Evolutionary conservation across 1,140 invertebrate species (phyloP), one percentile per base, ranked within the genome.

Genomic region (Drosophila orena): DNA sequence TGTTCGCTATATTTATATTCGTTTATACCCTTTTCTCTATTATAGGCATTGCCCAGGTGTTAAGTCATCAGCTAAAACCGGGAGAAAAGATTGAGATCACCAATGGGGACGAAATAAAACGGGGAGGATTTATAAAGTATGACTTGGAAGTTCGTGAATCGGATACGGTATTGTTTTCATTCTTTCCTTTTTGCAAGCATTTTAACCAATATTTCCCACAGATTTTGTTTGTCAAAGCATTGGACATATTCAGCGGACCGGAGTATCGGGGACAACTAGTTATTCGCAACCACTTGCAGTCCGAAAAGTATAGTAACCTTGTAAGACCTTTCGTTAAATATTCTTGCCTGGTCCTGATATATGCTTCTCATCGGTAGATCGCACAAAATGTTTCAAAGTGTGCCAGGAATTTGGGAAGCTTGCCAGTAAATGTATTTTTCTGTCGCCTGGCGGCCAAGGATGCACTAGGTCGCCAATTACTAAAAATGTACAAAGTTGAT

Each of bases 71-170:
- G 22, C 74, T 77, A 6, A 92, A 89, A 54, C 59, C 77, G 55
- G 83, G 80, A 52, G 91, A 92, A 60, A 92, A 91, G 77, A 73
- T 92, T 22, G 52, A 75, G 27, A 85, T 92, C 27, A 81, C 78
- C 15, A 91, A 72, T 58, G 91, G 91, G 35, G 80, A 89, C 66
- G 77, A 79, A 37, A 57, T 60, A 37, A 74, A 66, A 24, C 61
- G 44, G 1, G 79, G 79, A 11, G 88, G 83, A 27, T 81, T 77
- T 53, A 68, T 92, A 15, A 92, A 91, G 60, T 92, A 91, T 58
- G 90, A 92, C 75, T 24, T 91, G 54, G 91, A 92, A 78, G 56
- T 92, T 69, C 91, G 91, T 43, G 91, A 92, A 56, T 80, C 90
- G 22, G 90, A 92, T 79, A 75, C 72, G 80, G 91, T 92, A 30